Evolutionary conservation across 1,140 invertebrate species (phyloP), one percentile per base, ranked within the genome.

Genomic region (Tachypleus tridentatus): DNA sequence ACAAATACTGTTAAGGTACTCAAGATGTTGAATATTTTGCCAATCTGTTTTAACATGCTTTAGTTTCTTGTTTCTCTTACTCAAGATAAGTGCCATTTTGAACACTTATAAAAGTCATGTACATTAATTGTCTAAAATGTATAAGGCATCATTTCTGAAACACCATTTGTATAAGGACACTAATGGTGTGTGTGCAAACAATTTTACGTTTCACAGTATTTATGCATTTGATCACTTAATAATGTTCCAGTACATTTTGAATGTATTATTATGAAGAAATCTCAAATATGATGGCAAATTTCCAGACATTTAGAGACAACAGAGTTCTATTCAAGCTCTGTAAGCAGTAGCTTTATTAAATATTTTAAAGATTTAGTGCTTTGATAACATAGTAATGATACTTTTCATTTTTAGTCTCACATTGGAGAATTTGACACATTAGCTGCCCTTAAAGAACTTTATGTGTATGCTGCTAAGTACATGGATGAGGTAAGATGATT

Each of bases 381-480:
- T 52, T 61, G 1, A 29, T n/a, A n/a, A 8, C 53, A 53, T 29
- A 11, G 3, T 9, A n/a, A 53, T 53, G 10, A 11, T 52, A 29
- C 10, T n/a, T 62, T 51, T 64, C 6, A 52, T 47, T 64, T 29
- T 29, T 59, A 74, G 71, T 65, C 70, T 57, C 70, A 72, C 49
- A 59, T 58, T 56, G 68, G 64, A n/a, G 66, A 74, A 65, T 69
- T 73, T 56, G 73, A 73, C 59, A 67, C 69, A 9, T 53, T 61
- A 8, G 72, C 65, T 65, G 72, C 72, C 5, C 59, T 73, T 11
- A 70, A 74, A 62, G 72, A 73, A 54, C 65, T 73, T 5, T 73
- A 71, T 59, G 70, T 72, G 47, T 73, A 73, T 65, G 72, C 72
- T 47, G 71, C 70, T 50, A 73, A 74, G 58, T 73, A 73, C 60